phyloP scores from a whole-genome alignment of 2,888 invertebrate species.

The Schizotus pectinicornis region DNA sequence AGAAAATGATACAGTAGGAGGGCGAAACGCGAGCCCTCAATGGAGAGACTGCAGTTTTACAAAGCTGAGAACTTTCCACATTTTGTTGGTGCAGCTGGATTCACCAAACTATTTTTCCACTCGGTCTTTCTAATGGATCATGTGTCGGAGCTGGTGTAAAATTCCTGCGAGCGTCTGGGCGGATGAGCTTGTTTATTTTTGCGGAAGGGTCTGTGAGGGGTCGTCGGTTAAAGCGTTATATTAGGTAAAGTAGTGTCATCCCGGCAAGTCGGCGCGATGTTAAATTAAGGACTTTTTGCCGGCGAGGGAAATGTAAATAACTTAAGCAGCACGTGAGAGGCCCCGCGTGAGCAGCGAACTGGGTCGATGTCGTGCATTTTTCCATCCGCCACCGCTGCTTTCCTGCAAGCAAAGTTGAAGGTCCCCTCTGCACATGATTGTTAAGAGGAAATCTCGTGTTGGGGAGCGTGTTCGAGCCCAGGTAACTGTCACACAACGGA shows the following conservation, averaged over 20 bases:
- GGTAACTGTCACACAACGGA: slow-evolving; percentile 29
- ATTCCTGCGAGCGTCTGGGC: neutral
- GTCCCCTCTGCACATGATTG: slow-evolving; percentile 20
- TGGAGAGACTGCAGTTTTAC: no score
- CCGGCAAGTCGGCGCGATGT: slow-evolving; percentile 5
- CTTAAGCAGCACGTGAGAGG: slow-evolving; percentile 11
- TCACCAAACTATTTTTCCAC: no score
- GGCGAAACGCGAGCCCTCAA: no score
- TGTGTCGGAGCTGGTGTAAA: no score
- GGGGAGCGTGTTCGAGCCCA: slow-evolving; percentile 20
- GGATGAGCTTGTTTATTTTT: slow-evolving; percentile 18
- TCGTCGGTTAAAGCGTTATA: slow-evolving; percentile 10
- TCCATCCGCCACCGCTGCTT: slow-evolving; percentile 11
- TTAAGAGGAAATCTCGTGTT: slow-evolving; percentile 18
- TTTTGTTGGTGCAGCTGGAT: no score
- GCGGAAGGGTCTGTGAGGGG: slow-evolving; percentile 6
- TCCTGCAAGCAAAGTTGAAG: slow-evolving; percentile 21
- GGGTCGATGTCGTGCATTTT: slow-evolving; percentile 25
- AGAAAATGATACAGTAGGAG: no score
- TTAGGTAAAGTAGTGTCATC: slow-evolving; percentile 17
- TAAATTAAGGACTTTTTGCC: slow-evolving; percentile 21
- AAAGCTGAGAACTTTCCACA: no score
- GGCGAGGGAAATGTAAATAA: slow-evolving; percentile 23
- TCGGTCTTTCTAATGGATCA: no score
- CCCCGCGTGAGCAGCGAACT: slow-evolving; percentile 24